Evolutionary conservation across 1,140 invertebrate genomes (phyloP).

Genomic region (Tetragonula clypearis): DNA sequence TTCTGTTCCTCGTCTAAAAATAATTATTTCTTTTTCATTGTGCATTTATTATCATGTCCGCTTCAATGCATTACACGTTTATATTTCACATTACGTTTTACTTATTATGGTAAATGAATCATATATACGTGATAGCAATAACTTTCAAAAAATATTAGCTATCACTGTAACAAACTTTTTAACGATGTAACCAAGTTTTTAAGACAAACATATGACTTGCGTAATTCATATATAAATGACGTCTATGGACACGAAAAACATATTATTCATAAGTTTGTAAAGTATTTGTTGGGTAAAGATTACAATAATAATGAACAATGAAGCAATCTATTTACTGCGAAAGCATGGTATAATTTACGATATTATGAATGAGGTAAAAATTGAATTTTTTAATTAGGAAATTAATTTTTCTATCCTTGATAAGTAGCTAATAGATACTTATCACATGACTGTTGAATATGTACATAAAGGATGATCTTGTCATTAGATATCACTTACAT

Average conservation of each 20-base stretch:
- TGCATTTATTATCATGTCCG: background rate
- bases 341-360: background rate
- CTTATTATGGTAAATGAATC: background rate
- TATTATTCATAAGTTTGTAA: background rate
- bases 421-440: background rate
- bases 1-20: background rate
- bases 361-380: background rate
- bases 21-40: background rate
- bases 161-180: background rate
- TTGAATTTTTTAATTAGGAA: background rate
- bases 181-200: background rate
- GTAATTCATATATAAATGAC: background rate
- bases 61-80: background rate
- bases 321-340: background rate
- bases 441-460: background rate
- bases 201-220: too few relatives aligned
- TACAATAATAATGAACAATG: constrained; percentile 22
- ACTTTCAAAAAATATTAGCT: background rate
- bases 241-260: background rate
- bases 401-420: too few relatives aligned
- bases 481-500: too few relatives aligned
- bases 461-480: background rate
- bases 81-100: background rate
- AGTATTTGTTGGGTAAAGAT: background rate
- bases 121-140: background rate